Evolutionary conservation across 2,113 vertebrate genomes (phyloP), one percentile per base, ranked within the genome.

Genomic region (Oceanites oceanicus): DNA sequence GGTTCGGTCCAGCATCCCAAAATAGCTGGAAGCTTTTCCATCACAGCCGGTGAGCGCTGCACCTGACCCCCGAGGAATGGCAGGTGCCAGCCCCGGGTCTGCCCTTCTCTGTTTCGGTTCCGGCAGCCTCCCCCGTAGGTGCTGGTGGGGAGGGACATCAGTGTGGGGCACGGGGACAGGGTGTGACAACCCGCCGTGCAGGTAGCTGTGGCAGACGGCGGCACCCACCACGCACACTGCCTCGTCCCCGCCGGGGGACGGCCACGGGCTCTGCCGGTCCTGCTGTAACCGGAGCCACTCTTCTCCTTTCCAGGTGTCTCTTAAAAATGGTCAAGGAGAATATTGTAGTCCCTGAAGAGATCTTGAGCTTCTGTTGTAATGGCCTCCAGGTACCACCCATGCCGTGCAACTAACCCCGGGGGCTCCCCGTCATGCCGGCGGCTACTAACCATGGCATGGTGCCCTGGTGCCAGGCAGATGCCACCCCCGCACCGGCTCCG

Each of bases 341-440:
- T 75, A n/a, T 77, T 88, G 66, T 91, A 94, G 73, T 49, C 66
- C 86, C 94, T 32, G 95, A 96, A 88, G 93, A 96, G 49, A 92
- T 97, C 92, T 77, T 94, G 90, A 92, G 7, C 88, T 92, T 94
- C 94, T 90, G 91, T 95, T 95, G 89, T 94, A 91, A 90, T 94
- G 95, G 94, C 79, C 79, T 95, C 78, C 94, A 96, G 94, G 89
- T 94, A 94, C 50, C 75, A 81, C 27, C 11, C 2, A 1, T 81
- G 86, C 95, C 2, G 16, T 87, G 79, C 50, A 40, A 15, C 53
- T 97, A 95, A 95, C 89, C 71, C n/a, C 2, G 1, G 40, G 40
- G 67, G 58, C 30, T 91, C 29, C 72, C 11, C 0, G 0, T 29
- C 9, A 44, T 79, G 90, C 67, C 8, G 1, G 59, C 0, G 10